Conservation (phyloP, 2,797 vertebrate genomes). For the Eulemur mongoz region DNA sequence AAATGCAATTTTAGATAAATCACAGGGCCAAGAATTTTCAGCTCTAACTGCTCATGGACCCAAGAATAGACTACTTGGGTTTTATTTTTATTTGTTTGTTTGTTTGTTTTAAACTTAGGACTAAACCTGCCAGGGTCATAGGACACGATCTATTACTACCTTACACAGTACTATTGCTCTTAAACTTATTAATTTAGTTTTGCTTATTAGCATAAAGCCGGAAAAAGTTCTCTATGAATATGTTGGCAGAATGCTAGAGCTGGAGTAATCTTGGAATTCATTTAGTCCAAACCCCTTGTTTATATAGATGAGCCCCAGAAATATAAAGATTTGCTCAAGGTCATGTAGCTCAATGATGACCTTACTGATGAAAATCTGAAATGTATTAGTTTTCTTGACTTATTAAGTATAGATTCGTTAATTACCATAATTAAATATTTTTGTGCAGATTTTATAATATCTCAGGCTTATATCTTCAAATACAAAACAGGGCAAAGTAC, state of each 20-base stretch:
- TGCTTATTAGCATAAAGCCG: background rate
- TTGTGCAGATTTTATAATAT: background rate
- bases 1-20: background rate
- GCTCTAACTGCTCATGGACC: background rate
- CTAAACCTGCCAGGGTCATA: background rate
- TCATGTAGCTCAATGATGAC: background rate
- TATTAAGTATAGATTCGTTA: background rate
- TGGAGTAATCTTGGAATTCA: background rate
- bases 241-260: background rate
- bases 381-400: background rate
- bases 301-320: background rate
- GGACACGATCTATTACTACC: background rate
- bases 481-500: background rate
- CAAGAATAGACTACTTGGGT: background rate
- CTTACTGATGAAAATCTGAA: conserved; percentile 6
- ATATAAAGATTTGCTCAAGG: background rate
- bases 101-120: background rate
- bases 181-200: background rate
- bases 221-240: background rate
- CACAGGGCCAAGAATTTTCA: background rate
- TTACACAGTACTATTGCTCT: background rate
- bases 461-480: background rate
- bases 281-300: background rate
- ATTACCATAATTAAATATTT: background rate
- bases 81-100: too few relatives aligned